Base-by-base conservation (phyloP, 2,797 vertebrate genomes). In the Galagoides demidoff region DNA sequence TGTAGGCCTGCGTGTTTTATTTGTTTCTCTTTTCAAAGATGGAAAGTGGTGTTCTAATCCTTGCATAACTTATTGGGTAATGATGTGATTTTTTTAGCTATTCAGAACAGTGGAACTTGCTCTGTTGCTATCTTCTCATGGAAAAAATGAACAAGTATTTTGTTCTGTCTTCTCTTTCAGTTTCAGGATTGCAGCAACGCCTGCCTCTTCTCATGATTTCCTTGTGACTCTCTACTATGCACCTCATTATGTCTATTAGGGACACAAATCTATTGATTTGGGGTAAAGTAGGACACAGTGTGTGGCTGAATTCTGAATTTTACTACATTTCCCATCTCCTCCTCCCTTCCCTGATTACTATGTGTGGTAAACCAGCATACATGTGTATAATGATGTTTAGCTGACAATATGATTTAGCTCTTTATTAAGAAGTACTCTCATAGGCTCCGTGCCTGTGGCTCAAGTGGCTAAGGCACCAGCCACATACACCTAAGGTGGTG, bases 61-160 rank as follows among this genome's bases (percentile, higher is more conserved):
- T 86, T 93, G 52, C 8, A 3, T 85, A 71, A 90, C 45, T 52
- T 90, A 22, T 7, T 95, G 90, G 43, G 71, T 66, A 95, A 94
- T 71, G 68, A 52, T 71, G 94, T 85, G 45, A 94, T 71, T 92
- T 95, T 43, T 95, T 43, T 8, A 66, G 76, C 29, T 83, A 85
- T 94, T 76, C 6, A 68, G 22, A 85, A 37, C 23, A 76, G 74
- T 85, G 73, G 82, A 89, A 92, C 91, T 94, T 82, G 7, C 29
- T 74, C 71, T 55, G 0, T 74, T 83, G 61, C n/a, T 87, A 5
- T 85, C n/a, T 85, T 85, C 66, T 27, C 25, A 17, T 90, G 89
- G 82, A 94, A 96, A 95, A 55, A 31, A 34, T 55, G 43, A 87
- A 52, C 14, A 59, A 70, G 5, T 19, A 25, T n/a, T 27, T n/a